These are phyloP conservation scores for Corythoichthys haematopterus DNA, from an alignment of 2,113 vertebrate genomes.

Conservation along the genomic window DNA sequence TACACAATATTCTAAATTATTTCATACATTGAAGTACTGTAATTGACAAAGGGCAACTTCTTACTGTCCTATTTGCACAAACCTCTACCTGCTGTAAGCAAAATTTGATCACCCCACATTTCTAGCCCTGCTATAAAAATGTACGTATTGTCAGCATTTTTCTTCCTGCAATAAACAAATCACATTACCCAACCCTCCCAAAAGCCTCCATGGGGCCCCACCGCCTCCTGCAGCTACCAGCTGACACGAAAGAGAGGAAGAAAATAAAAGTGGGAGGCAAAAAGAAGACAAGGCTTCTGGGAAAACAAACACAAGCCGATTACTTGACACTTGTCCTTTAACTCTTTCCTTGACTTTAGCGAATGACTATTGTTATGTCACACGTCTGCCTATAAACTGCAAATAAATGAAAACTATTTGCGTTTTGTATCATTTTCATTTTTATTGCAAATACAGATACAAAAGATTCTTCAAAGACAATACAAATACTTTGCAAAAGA, in stretches of 20 bases:
- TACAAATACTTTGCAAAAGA: slow-evolving; percentile 75
- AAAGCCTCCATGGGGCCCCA: slow-evolving; percentile 14
- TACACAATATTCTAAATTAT: neutral
- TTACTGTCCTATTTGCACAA: neutral
- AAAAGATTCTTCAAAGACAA: slow-evolving; percentile 82
- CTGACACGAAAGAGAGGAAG: slow-evolving; percentile 39
- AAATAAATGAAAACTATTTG: neutral
- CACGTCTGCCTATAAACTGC: neutral
- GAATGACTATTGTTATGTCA: neutral
- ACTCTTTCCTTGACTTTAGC: slow-evolving; percentile 33
- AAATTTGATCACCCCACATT: neutral
- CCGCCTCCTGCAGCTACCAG: slow-evolving; percentile 46
- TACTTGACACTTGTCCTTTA: slow-evolving; percentile 39
- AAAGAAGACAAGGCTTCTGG: slow-evolving; percentile 40
- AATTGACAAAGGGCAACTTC: neutral
- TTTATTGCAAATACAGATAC: slow-evolving; percentile 97
- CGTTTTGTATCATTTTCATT: slow-evolving; percentile 43
- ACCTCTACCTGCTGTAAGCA: neutral
- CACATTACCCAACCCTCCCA: neutral
- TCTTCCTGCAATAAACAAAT: slow-evolving; percentile 25
- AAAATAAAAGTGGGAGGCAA: slow-evolving; percentile 25
- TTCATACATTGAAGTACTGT: neutral
- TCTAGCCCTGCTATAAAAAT: slow-evolving; percentile 1
- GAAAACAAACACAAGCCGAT: slow-evolving; percentile 46
- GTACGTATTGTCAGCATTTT: slow-evolving; percentile 22